Conservation (phyloP, 2,888 invertebrate genomes). For the Helobdella robusta region DNA sequence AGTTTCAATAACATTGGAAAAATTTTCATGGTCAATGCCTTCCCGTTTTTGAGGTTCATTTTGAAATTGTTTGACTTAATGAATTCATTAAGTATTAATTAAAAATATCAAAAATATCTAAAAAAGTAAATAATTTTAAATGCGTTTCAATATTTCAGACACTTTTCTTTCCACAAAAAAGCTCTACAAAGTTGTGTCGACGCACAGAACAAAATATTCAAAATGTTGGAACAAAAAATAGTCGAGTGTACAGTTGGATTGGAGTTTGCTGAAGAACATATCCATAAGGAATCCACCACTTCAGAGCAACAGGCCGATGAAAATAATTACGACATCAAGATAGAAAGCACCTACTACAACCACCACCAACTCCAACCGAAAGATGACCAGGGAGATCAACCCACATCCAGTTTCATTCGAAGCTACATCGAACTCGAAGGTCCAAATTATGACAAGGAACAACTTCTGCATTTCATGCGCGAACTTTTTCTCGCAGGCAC, state of each 20-base stretch:
- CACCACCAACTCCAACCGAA: no score
- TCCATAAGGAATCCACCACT: no score
- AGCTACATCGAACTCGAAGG: constrained; percentile 1
- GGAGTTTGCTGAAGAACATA: neutral
- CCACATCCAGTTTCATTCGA: constrained; percentile 21
- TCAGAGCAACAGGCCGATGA: no score
- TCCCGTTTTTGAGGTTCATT: neutral
- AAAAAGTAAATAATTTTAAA: no score
- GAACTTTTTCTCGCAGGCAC: constrained; percentile 29
- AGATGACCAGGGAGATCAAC: no score
- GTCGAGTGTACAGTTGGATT: neutral
- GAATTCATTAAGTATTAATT: no score
- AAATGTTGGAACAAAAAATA: neutral
- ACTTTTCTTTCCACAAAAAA: neutral
- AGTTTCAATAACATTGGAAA: constrained; percentile 13
- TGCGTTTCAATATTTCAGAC: neutral
- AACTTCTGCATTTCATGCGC: constrained; percentile 1
- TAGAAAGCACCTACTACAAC: no score
- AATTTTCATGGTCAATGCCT: neutral
- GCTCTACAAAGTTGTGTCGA: neutral
- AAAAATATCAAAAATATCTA: no score
- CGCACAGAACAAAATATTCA: constrained; percentile 5
- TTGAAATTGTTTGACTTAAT: no score
- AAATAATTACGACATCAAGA: no score
- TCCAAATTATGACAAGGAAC: constrained; percentile 9